Evolutionary conservation across 2,888 invertebrate species (phyloP).

Genomic region (Caenorhabditis afra): DNA sequence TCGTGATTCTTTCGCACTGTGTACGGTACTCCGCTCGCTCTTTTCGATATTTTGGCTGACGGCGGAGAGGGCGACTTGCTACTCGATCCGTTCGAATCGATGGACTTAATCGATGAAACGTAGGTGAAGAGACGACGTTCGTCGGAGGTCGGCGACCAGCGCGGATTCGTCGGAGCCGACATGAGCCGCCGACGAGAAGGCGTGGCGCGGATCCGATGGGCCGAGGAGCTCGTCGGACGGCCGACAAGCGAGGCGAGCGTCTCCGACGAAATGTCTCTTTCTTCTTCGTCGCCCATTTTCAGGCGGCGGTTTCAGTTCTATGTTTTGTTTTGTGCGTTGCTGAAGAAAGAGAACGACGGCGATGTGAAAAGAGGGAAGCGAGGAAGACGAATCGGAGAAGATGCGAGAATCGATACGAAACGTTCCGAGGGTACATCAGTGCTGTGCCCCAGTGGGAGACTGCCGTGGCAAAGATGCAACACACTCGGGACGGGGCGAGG

Average conservation of each 20-base stretch:
- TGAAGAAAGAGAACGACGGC: slow-evolving; percentile 5
- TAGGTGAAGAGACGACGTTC: slow-evolving; percentile 40
- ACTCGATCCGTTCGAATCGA: slow-evolving; percentile 17
- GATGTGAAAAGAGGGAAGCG: not conserved
- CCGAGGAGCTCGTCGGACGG: slow-evolving; percentile 29
- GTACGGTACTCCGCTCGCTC: slow-evolving; percentile 37
- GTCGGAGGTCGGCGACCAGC: slow-evolving; percentile 37
- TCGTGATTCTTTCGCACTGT: slow-evolving; percentile 25
- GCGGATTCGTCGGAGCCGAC: slow-evolving; percentile 49
- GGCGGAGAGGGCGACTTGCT: slow-evolving; percentile 57
- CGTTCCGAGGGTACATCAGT: not conserved
- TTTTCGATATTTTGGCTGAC: slow-evolving; percentile 27
- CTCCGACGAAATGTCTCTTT: slow-evolving; percentile 28
- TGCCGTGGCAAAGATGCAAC: slow-evolving; percentile 26
- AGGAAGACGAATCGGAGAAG: not conserved
- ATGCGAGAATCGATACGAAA: not conserved
- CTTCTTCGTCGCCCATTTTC: slow-evolving; percentile 29
- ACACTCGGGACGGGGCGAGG: slow-evolving; percentile 12
- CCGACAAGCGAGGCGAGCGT: slow-evolving; percentile 38
- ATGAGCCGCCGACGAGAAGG: slow-evolving; percentile 45
- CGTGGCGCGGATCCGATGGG: slow-evolving; percentile 29
- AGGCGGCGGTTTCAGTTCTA: not conserved
- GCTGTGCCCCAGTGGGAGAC: slow-evolving; percentile 6
- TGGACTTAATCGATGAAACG: slow-evolving; percentile 15
- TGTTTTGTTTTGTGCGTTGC: not conserved